Evolutionary conservation across 1,140 invertebrate genomes (phyloP).

Genomic region (Drosophila kepulauana): DNA sequence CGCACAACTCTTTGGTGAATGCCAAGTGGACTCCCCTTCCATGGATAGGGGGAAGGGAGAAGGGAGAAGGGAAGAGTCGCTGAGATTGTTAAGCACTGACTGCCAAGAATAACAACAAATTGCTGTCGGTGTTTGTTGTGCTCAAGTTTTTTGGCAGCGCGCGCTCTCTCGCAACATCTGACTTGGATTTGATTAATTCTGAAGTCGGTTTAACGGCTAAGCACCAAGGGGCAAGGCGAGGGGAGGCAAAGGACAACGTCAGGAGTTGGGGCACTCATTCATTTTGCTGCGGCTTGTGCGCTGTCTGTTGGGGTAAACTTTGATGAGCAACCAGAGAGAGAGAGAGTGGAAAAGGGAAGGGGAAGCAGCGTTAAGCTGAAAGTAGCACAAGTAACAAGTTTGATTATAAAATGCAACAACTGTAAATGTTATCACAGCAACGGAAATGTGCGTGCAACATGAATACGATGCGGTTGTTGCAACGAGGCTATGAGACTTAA

Average conservation of each 20-base stretch:
- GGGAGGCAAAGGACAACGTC: neutral
- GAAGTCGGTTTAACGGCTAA: conserved; percentile 80
- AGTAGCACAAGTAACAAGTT: conserved; percentile 76
- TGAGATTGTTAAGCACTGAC: conserved; percentile 39
- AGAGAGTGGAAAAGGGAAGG: too few species aligned
- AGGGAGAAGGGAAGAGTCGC: neutral
- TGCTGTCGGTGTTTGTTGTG: conserved; percentile 47
- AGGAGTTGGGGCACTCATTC: conserved; percentile 56
- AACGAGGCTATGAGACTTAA: neutral
- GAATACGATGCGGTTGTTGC: neutral
- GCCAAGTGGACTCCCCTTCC: conserved; percentile 21
- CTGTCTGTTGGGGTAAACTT: conserved; percentile 77
- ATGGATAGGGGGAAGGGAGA: neutral
- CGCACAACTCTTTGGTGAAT: conserved; percentile 59
- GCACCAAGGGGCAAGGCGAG: conserved; percentile 20
- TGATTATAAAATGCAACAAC: conserved; percentile 81
- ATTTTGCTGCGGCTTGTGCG: conserved; percentile 67
- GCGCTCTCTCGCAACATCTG: conserved; percentile 66
- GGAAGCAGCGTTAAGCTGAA: conserved; percentile 59
- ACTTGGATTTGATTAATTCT: conserved; percentile 82
- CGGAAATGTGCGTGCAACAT: conserved; percentile 66
- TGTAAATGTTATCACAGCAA: conserved; percentile 76
- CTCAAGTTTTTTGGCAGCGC: conserved; percentile 81
- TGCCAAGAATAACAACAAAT: conserved; percentile 74
- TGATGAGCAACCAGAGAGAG: conserved; percentile 61